Conservation (phyloP, 2,888 invertebrate species). For the Hydriomena furcata region DNA sequence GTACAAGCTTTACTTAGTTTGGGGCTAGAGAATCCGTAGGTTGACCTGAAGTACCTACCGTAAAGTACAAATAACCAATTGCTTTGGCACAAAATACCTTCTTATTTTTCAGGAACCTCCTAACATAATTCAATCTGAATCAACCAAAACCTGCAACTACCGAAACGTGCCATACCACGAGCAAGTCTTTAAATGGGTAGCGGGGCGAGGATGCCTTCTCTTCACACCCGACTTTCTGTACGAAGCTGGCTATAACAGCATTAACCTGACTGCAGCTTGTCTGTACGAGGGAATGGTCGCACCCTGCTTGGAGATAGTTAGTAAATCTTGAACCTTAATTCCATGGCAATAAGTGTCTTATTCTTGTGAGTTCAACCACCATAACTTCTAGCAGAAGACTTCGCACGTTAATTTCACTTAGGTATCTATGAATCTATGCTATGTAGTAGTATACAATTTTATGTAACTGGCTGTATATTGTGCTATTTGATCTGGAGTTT, state of each 20-base stretch:
- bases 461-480: too few species aligned
- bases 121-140: slow-evolving; percentile 49
- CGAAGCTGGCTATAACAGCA: slow-evolving; percentile 55
- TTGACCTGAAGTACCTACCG: too few species aligned
- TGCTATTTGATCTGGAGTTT: too few species aligned
- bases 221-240: slow-evolving; percentile 71
- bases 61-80: too few species aligned
- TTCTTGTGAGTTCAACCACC: too few species aligned
- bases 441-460: too few species aligned
- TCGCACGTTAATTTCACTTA: too few species aligned
- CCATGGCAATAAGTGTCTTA: too few species aligned
- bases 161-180: slow-evolving; percentile 66
- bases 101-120: slow-evolving; percentile 57
- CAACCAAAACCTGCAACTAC: slow-evolving; percentile 64
- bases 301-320: slow-evolving; percentile 73
- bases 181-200: slow-evolving; percentile 74
- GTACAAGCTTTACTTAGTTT: too few species aligned
- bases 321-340: not conserved
- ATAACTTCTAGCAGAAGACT: too few species aligned
- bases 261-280: slow-evolving; percentile 62
- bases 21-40: too few species aligned
- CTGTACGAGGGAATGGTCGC: slow-evolving; percentile 63
- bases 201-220: slow-evolving; percentile 70
- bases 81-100: not conserved
- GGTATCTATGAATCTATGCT: too few species aligned